These are phyloP conservation scores for Neomicropteryx cornuta DNA, from an alignment of 1,140 invertebrate species.

Conservation along the genomic window DNA sequence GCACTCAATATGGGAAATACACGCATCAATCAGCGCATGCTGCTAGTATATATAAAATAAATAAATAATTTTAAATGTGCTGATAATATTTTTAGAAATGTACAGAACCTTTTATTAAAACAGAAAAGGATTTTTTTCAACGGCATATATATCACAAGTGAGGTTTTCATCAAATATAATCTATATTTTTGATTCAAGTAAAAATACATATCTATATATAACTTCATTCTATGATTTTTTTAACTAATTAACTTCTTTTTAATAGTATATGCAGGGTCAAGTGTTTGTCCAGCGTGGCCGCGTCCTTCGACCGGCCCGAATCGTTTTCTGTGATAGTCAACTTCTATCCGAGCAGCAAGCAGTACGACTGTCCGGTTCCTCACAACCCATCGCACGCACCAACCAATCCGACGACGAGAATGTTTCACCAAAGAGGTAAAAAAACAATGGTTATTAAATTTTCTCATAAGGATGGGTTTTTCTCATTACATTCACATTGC, in stretches of 20 bases:
- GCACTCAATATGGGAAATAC: no score
- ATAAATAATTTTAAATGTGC: no score
- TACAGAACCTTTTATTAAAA: no score
- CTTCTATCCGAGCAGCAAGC: constrained; percentile 30
- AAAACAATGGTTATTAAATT: neutral
- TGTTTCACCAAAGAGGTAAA: constrained; percentile 22
- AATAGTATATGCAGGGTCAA: constrained; percentile 66
- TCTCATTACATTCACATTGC: no score
- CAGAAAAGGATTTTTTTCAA: no score
- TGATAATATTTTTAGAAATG: no score
- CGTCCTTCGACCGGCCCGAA: constrained; percentile 51
- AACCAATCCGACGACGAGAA: constrained; percentile 29
- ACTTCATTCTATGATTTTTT: constrained; percentile 12
- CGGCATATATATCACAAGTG: no score
- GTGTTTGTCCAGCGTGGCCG: constrained; percentile 61
- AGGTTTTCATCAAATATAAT: no score
- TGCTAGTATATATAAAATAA: no score
- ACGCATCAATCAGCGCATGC: no score
- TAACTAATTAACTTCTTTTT: no score
- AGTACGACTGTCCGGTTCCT: constrained; percentile 23
- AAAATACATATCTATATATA: constrained; percentile 11
- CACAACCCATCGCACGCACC: constrained; percentile 16
- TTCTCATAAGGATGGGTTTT: neutral
- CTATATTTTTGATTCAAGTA: no score
- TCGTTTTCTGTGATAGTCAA: constrained; percentile 39